Conservation (phyloP, 1,140 invertebrate species). For the Microplitis mediator region DNA sequence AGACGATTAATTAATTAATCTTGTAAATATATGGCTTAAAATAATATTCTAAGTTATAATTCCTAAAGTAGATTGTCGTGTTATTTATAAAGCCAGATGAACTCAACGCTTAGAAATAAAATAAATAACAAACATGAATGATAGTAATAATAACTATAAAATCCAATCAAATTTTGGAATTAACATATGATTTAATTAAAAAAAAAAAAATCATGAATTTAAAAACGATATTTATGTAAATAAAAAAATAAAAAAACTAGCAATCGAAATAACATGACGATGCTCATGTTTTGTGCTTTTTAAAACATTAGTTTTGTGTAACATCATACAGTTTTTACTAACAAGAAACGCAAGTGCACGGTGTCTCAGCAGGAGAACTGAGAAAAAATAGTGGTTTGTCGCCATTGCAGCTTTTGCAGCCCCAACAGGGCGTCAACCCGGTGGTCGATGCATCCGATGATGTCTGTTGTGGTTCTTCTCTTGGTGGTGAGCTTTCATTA, state of each 20-base stretch:
- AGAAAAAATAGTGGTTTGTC: conserved; percentile 53
- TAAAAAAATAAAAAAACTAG: too few relatives aligned
- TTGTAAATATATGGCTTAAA: neutral
- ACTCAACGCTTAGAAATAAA: too few relatives aligned
- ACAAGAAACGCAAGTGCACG: conserved; percentile 51
- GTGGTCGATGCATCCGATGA: conserved; percentile 22
- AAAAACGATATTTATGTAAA: too few relatives aligned
- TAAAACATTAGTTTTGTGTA: too few relatives aligned
- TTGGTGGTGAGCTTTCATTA: conserved; percentile 2
- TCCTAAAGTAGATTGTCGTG: too few relatives aligned
- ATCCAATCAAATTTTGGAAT: too few relatives aligned
- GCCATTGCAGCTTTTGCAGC: conserved; percentile 38
- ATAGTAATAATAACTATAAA: too few relatives aligned
- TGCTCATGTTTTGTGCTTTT: neutral
- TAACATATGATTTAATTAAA: too few relatives aligned
- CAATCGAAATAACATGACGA: too few relatives aligned
- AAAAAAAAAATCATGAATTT: too few relatives aligned
- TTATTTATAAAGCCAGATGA: too few relatives aligned
- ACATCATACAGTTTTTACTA: conserved; percentile 34
- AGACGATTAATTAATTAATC: neutral
- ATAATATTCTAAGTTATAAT: neutral
- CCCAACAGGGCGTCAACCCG: conserved; percentile 42
- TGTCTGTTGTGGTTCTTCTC: conserved; percentile 34
- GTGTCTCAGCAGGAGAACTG: conserved; percentile 45
- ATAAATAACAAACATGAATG: too few relatives aligned